Base-by-base conservation (phyloP, 2,888 invertebrate species). In the Boloria selene region DNA sequence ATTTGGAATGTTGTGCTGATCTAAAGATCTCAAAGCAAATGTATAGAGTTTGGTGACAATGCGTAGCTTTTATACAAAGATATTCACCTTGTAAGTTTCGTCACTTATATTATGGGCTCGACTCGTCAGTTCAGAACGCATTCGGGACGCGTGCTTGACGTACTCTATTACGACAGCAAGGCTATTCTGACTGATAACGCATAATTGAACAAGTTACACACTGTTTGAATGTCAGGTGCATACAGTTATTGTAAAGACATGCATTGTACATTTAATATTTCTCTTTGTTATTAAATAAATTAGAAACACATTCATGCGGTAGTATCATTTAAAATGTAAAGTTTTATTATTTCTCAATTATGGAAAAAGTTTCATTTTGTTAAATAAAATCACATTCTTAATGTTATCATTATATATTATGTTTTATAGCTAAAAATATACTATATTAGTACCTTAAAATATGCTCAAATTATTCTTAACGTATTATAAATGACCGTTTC, bases 1-100 rank as follows among this genome's bases (percentile, higher is more conserved):
- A 72, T 73, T 76, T 78, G 76, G 76, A 75, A 75, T 76, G 84
- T 79, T 80, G 78, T 80, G 77, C 75, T 73, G 82, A 74, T 82
- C 80, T 81, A 83, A 86, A 79, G 83, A 85, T 83, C 79, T 78
- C 77, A 80, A 75, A 85, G 83, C 87, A 87, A n/a, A 86, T 88
- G 84, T 80, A 71, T 72, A 74, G 71, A 64, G 77, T 80, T 83
- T 75, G 80, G 77, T 76, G 83, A 82, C 88, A 86, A 80, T 86
- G 69, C 59, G 59, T 68, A 86, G 84, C 87, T 91, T 92, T 86
- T 92, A 92, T 92, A 92, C 87, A 73, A 77, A 78, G 75, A 74
- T 90, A 92, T 88, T 91, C 90, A 91, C 92, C 90, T 92, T 92
- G 92, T 85, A 74, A 72, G 74, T 92, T 89, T 90, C 90, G 17